phyloP scores from a whole-genome alignment of 2,888 invertebrate genomes.

The Julus scandinavius region DNA sequence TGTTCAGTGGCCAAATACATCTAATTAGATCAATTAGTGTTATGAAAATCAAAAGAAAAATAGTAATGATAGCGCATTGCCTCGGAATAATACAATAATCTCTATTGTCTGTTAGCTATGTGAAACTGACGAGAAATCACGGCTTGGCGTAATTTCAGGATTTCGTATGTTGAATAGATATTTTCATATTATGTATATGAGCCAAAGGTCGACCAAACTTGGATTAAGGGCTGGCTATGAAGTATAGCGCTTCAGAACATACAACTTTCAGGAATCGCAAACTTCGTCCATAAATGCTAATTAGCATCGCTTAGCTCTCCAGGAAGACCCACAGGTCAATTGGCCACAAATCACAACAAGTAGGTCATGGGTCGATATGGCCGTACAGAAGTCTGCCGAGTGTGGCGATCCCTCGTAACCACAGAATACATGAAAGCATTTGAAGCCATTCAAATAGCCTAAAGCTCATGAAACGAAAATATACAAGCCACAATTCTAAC shows the following conservation, averaged over 20 bases:
- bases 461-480: background rate
- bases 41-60: too few relatives aligned
- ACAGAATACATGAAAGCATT: background rate
- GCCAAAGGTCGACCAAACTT: background rate
- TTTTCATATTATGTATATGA: too few relatives aligned
- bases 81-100: too few relatives aligned
- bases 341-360: conserved; percentile 1
- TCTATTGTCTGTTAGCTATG: too few relatives aligned
- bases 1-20: too few relatives aligned
- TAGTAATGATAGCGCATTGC: too few relatives aligned
- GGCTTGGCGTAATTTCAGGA: too few relatives aligned
- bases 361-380: conserved; percentile 12
- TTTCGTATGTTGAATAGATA: too few relatives aligned
- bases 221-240: background rate
- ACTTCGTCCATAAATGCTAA: background rate
- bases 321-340: background rate
- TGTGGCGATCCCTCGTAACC: background rate
- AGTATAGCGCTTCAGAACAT: background rate
- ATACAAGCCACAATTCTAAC: background rate
- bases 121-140: too few relatives aligned
- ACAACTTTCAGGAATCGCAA: background rate
- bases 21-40: too few relatives aligned
- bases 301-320: background rate
- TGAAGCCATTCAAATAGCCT: background rate
- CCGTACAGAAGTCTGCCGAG: background rate